Evolutionary conservation across 2,888 invertebrate genomes (phyloP).

Genomic region (Latrodectus elegans): DNA sequence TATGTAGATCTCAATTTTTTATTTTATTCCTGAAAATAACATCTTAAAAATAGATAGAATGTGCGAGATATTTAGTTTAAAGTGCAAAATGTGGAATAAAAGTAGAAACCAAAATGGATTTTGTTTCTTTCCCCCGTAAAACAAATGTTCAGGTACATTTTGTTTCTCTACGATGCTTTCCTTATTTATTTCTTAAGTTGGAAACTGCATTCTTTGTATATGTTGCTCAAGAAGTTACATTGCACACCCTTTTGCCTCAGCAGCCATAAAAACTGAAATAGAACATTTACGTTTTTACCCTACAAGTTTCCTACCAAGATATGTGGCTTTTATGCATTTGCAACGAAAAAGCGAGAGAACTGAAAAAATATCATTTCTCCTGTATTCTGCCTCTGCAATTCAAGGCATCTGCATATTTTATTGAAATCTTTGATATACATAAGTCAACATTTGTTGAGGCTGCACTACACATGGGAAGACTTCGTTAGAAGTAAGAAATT

Average conservation of each 20-base stretch:
- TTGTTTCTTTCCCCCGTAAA: no score
- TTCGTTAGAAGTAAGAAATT: constrained; percentile 16
- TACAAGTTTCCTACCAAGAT: constrained; percentile 23
- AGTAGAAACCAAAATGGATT: no score
- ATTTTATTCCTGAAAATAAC: no score
- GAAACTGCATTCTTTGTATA: neutral
- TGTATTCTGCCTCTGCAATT: constrained; percentile 42
- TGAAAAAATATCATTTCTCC: constrained; percentile 32
- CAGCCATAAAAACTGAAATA: constrained; percentile 29
- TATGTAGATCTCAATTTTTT: no score
- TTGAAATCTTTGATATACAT: constrained; percentile 28
- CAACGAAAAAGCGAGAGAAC: constrained; percentile 2
- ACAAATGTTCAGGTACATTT: no score
- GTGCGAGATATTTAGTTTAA: no score
- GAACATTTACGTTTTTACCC: constrained; percentile 33
- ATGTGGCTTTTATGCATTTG: constrained; percentile 16
- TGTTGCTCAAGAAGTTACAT: constrained; percentile 27
- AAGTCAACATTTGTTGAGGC: constrained; percentile 13
- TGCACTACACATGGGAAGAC: constrained; percentile 18
- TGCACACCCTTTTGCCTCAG: constrained; percentile 12
- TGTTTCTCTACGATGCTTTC: no score
- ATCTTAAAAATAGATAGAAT: no score
- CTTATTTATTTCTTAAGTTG: no score
- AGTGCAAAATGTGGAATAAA: no score
- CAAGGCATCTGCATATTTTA: constrained; percentile 60